phyloP scores from a whole-genome alignment of 1,140 invertebrate species.

The Helicoverpa armigera region DNA sequence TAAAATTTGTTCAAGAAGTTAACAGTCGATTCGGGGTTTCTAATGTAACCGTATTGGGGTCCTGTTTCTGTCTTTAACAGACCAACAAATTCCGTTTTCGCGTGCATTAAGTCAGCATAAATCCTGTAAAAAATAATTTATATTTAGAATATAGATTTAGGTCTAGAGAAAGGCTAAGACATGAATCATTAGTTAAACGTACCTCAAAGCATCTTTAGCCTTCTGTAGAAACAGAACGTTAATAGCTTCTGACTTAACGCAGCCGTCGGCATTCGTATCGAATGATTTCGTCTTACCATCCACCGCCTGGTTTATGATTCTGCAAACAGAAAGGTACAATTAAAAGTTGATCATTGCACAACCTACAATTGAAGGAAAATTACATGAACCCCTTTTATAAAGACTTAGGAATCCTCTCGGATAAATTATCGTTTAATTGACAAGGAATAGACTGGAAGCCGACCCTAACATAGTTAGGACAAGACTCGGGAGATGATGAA shows the following conservation, averaged over 20 bases:
- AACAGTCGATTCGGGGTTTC: conserved; percentile 84
- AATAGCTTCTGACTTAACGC: conserved; percentile 90
- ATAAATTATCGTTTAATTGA: no score
- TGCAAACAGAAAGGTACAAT: conserved; percentile 35
- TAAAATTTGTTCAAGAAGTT: conserved; percentile 89
- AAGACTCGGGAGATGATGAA: no score
- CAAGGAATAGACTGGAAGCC: no score
- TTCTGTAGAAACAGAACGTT: conserved; percentile 93
- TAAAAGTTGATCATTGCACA: neutral
- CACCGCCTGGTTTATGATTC: conserved; percentile 88
- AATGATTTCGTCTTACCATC: conserved; percentile 94
- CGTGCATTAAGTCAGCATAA: conserved; percentile 90
- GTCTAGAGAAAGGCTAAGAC: no score
- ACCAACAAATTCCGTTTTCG: conserved; percentile 87
- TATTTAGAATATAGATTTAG: neutral
- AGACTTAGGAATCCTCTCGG: no score
- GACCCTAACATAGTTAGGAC: no score
- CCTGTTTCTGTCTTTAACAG: conserved; percentile 53
- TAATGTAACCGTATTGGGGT: conserved; percentile 85
- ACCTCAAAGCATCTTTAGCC: conserved; percentile 89
- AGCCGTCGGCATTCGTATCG: conserved; percentile 91
- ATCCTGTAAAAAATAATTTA: conserved; percentile 76
- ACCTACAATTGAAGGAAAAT: no score
- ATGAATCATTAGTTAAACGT: conserved; percentile 75
- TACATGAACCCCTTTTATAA: no score